Conservation (phyloP, 2,797 vertebrate genomes). For the Neopelma chrysocephalum region DNA sequence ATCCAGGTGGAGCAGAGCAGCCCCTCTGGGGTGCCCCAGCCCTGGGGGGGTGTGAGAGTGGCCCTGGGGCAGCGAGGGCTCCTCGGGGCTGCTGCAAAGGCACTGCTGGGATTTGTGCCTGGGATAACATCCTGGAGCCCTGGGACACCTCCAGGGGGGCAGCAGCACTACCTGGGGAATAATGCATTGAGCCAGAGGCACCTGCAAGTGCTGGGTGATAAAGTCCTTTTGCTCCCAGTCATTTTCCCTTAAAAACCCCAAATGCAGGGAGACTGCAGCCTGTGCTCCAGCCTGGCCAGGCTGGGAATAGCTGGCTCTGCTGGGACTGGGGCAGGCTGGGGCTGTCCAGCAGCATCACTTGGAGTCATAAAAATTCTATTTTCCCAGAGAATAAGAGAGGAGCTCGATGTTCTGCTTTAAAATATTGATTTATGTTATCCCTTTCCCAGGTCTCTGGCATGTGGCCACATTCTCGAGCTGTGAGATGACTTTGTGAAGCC, state of each 20-base stretch:
- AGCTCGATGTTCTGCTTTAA: neutral
- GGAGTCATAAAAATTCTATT: neutral
- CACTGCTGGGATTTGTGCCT: neutral
- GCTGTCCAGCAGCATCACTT: neutral
- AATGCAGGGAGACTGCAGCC: neutral
- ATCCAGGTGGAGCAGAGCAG: neutral
- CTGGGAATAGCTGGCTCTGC: neutral
- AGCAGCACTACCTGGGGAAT: neutral
- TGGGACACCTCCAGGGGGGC: neutral
- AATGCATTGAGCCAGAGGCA: neutral
- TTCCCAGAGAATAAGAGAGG: neutral
- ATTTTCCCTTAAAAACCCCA: neutral
- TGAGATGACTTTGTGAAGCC: neutral
- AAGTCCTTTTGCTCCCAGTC: neutral
- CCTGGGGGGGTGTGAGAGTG: neutral
- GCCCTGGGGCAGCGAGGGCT: neutral
- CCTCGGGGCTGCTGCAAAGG: neutral
- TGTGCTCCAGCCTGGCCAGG: neutral
- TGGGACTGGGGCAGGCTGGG: neutral
- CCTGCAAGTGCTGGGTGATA: neutral
- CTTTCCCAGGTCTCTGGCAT: neutral
- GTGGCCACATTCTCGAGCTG: neutral
- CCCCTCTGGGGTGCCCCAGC: neutral
- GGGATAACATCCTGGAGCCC: neutral
- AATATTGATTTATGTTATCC: neutral